Conservation (phyloP, 2,888 invertebrate species). For the Ernsta delagoae region DNA sequence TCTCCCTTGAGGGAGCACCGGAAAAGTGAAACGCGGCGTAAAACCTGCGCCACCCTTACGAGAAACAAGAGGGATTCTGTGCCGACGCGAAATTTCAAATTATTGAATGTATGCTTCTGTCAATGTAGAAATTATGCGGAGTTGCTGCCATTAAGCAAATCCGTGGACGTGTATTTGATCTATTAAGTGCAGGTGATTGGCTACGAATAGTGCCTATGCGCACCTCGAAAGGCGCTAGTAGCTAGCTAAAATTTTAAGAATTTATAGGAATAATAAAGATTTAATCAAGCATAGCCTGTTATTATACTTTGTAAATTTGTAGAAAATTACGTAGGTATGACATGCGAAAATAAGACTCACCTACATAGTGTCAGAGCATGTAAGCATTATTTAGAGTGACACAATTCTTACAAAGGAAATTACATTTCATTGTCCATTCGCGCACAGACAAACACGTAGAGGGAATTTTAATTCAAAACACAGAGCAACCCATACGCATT, state of each 20-base stretch:
- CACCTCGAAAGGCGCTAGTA: background rate
- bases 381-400: slow-evolving; percentile 10
- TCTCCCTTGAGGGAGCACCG: slow-evolving; percentile 63
- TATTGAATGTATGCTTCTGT: slow-evolving; percentile 28
- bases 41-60: slow-evolving; percentile 71
- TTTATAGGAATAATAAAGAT: too few relatives aligned
- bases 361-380: too few relatives aligned
- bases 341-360: too few relatives aligned
- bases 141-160: background rate
- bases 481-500: slow-evolving; percentile 81
- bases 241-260: too few relatives aligned
- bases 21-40: slow-evolving; percentile 79
- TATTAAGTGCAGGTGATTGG: background rate
- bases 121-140: slow-evolving; percentile 23
- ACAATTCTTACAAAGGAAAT: slow-evolving; percentile 68
- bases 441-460: slow-evolving; percentile 53
- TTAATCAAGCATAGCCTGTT: too few relatives aligned
- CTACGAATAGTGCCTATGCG: background rate
- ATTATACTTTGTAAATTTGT: too few relatives aligned
- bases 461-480: slow-evolving; percentile 82
- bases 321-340: too few relatives aligned
- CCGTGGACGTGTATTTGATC: background rate
- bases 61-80: slow-evolving; percentile 57
- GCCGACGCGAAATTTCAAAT: slow-evolving; percentile 46
- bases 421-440: slow-evolving; percentile 76